phyloP scores from a whole-genome alignment of 2,797 vertebrate species.

The Amblyopsis hoosieri region DNA sequence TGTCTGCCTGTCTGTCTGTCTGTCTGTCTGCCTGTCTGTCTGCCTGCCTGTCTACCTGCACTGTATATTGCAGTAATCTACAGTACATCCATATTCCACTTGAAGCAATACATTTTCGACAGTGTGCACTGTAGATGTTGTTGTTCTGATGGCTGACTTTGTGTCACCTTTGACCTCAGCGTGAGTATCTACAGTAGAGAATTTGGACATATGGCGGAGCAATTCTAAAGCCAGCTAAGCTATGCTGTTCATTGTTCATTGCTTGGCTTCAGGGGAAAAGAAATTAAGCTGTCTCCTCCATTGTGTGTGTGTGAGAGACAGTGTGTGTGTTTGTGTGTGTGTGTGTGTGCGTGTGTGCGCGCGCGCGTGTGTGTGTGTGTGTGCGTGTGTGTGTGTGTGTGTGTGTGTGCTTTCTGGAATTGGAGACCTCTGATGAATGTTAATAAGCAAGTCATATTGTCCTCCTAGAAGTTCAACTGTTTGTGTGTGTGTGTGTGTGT shows the following conservation, averaged over 20 bases:
- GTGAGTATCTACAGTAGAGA: too few species aligned
- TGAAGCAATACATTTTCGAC: too few species aligned
- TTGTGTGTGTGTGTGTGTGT: slow-evolving; percentile 25
- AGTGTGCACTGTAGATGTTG: too few species aligned
- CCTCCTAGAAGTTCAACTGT: slow-evolving; percentile 3
- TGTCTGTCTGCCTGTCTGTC: too few species aligned
- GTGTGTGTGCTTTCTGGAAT: not conserved
- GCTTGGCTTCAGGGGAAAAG: too few species aligned
- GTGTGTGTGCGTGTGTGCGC: not conserved
- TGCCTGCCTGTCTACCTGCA: not conserved
- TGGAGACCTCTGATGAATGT: slow-evolving; percentile 34
- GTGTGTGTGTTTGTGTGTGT: not conserved
- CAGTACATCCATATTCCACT: too few species aligned
- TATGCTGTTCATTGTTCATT: too few species aligned
- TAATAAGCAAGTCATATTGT: slow-evolving; percentile 45
- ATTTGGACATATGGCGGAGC: too few species aligned
- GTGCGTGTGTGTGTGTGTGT: not conserved
- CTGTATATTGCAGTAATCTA: not conserved
- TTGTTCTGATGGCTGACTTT: too few species aligned
- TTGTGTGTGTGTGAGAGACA: not conserved
- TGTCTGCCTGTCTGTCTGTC: not conserved
- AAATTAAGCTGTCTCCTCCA: not conserved
- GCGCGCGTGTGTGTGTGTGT: not conserved
- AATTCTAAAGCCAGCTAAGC: too few species aligned
- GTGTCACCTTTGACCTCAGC: too few species aligned